Percentiles rank a stretch among this genome's conserved stretches.
phyloP scores from a whole-genome alignment of 2,797 vertebrate genomes.

The Luscinia luscinia region DNA sequence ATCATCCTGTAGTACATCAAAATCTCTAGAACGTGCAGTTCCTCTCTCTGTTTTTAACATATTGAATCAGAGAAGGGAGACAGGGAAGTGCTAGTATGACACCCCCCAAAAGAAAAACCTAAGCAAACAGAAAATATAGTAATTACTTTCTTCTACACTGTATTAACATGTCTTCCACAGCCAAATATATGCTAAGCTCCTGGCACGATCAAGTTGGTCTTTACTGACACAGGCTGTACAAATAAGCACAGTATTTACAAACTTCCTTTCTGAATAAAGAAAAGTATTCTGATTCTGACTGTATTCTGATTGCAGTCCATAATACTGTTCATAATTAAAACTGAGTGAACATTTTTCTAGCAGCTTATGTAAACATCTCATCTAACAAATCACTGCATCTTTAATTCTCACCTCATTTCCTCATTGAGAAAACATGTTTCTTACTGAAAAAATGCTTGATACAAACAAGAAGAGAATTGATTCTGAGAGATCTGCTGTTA shows the following conservation, averaged over 20 bases:
- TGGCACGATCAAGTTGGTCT: not conserved
- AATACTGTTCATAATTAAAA: not conserved
- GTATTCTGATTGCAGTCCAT: not conserved
- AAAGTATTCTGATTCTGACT: not conserved
- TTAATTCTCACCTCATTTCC: not conserved
- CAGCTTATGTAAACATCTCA: not conserved
- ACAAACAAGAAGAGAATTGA: not conserved
- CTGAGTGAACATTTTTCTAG: not conserved
- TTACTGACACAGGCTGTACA: not conserved
- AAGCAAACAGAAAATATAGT: not conserved
- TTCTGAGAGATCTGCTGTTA: conserved; percentile 4
- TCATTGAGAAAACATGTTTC: not conserved
- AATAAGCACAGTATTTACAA: not conserved
- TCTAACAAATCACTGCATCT: not conserved
- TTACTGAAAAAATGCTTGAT: not conserved
- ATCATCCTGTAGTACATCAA: not conserved
- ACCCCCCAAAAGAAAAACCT: rapidly evolving
- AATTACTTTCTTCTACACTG: not conserved
- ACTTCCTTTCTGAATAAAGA: not conserved
- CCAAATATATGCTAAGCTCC: not conserved
- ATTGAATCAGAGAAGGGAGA: not conserved
- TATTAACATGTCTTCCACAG: not conserved
- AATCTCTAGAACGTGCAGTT: not conserved
- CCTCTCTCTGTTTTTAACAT: not conserved
- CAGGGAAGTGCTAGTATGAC: not conserved